Base-by-base conservation (phyloP, 2,797 vertebrate genomes). In the Triplophysa bombifrons region DNA sequence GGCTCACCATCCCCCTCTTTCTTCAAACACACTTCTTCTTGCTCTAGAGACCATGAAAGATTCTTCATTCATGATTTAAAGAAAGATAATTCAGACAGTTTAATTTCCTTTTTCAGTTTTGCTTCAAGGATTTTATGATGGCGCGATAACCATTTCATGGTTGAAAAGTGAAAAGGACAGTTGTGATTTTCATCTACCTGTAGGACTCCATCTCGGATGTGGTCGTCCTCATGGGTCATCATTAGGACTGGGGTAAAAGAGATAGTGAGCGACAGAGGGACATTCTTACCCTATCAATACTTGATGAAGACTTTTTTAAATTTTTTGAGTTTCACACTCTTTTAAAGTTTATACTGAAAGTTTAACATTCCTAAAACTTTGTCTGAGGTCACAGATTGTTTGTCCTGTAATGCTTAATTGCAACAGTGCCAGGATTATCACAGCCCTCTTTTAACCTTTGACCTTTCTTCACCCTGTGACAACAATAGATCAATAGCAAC, bases 91-190 rank as follows among this genome's bases (percentile, higher is more conserved):
- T 88, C 68, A 30, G 44, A 66, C 75, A n/a, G 80, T 88, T 87
- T 87, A 53, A 83, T 88, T 87, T 87, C 80, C 61, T 77, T 65
- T 78, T 86, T 86, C 68, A 86, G 74, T 87, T 80, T 80, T 19
- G 46, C 70, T 89, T 74, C 55, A 67, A 85, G 67, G 80, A 84
- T 58, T 70, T 72, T 76, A 87, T 80, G 81, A 65, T 81, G 77
- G 74, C 50, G 72, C 82, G 69, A 83, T 80, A 83, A 76, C 44
- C 81, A 83, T 83, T 82, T 84, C 50, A 80, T 75, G 76, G 61
- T 64, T 78, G 67, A 82, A 82, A 85, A 70, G 79, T 83, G 77
- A 84, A 78, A 78, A 53, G n/a, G 53, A 79, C 38, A 69, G 58
- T 75, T 73, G 58, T 12, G 25, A 71, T 74, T 78, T 61, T 64